Base-by-base conservation (phyloP, 2,888 invertebrate species). In the Labia minor region DNA sequence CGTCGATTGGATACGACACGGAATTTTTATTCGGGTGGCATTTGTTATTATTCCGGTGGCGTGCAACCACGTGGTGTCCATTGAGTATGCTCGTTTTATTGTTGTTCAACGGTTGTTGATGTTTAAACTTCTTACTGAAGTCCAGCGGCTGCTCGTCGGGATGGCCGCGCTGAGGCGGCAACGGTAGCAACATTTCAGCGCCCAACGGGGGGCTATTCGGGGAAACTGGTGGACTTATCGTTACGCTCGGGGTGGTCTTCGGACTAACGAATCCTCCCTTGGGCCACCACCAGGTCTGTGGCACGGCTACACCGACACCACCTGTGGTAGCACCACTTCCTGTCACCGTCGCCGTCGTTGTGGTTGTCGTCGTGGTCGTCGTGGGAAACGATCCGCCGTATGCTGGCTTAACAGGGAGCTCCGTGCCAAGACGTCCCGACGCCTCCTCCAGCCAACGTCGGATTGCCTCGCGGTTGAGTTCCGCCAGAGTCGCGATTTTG, bases 71-170 rank as follows among this genome's bases (percentile, higher is more conserved):
- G 19, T 63, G 78, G 71, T 76, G 77, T 10, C 77, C 77, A 71
- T 78, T 78, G 72, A 78, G 70, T 76, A 78, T 77, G 77, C 77
- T 77, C 19, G 66, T 33, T 61, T 66, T 16, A 16, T 63, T 63
- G 26, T 66, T 68, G 64, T 64, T 49, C 49, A 65, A 16, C 14
- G 66, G 37, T 16, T 71, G 72, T 72, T 78, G 77, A 70, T 82
- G 78, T 69, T 82, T 82, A 70, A 82, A 82, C 82, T 87, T 86
- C 18, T 37, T 65, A 10, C 20, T 65, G 21, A 87, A 88, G 81
- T 88, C 88, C 74, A 87, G 81, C 72, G 87, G 87, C 79, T 87
- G 87, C 76, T 83, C 83, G 61, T 76, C 76, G 70, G 78, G 78
- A 67, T 76, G 63, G 21, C 21, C 26, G 63, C 64, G 66, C 6